Evolutionary conservation across 1,140 invertebrate species (phyloP), one percentile per base, ranked within the genome.

Genomic region (Hycleus cichorii): DNA sequence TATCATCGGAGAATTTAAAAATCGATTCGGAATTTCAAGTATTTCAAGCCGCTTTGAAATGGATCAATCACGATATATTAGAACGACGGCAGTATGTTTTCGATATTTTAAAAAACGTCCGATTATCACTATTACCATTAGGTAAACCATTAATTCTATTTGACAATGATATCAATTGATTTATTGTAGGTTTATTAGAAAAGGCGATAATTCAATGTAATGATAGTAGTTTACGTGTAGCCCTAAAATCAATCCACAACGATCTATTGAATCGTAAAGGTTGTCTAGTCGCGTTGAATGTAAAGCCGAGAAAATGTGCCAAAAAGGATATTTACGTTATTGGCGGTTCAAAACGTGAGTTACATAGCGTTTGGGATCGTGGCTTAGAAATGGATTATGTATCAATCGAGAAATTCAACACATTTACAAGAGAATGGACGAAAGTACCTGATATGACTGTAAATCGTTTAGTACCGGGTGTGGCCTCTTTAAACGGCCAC

Each of bases 11-110:
- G 77, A 83, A 91, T 70, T 79, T 97, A 47, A 87, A 88, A 71
- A 89, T 97, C 48, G 88, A 93, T 70, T 90, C 87, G 65, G 95
- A 97, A 81, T 89, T 87, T 65, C 90, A 97, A 82, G 89, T 96
- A 57, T 89, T 96, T 75, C 84, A 90, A 77, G 90, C 91, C 57
- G 93, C 93, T 24, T 82, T 97, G 62, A 81, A 87, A 62, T 97
- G 94, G 94, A 87, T 97, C 45, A 84, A 86, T 65, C 86, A 92
- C 71, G 89, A 95, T 73, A 82, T 91, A 32, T 78, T 83, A 25
- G 81, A 86, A 54, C 79, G 94, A 49, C 81, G 90, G 49, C 83
- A 87, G 57, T 90, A 88, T 72, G 87, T 96, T 51, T 94, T 94
- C 71, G 89, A 93, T 76, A 84, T 97, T 56, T 76, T 97, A 39